These are phyloP conservation scores for Tachysurus fulvidraco DNA, from an alignment of 2,113 vertebrate species.

Conservation along the genomic window DNA sequence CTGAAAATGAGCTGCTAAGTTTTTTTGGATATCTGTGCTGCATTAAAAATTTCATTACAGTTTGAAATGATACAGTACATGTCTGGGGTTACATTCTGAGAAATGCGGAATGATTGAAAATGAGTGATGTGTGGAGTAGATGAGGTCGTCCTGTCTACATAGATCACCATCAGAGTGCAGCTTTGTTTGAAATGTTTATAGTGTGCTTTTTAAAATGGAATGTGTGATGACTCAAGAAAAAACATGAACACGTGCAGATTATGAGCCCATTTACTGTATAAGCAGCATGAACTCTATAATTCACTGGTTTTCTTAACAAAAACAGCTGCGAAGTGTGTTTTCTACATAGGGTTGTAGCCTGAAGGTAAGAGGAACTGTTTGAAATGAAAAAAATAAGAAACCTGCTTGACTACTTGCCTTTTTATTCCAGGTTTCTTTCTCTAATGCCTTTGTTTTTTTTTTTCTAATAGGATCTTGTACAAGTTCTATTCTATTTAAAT, in stretches of 20 bases:
- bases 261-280: slow-evolving; percentile 12
- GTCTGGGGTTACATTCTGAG: slow-evolving; percentile 62
- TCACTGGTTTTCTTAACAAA: slow-evolving; percentile 14
- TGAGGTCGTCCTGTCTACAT: slow-evolving; percentile 54
- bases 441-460: neutral
- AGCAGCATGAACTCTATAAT: slow-evolving; percentile 5
- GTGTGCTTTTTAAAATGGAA: slow-evolving; percentile 34
- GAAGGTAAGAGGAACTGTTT: neutral
- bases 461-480: neutral
- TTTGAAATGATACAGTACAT: slow-evolving; percentile 54
- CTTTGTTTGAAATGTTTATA: slow-evolving; percentile 35
- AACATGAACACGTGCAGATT: slow-evolving; percentile 28
- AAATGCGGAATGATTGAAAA: slow-evolving; percentile 60
- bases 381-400: neutral
- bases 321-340: slow-evolving; percentile 6
- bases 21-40: slow-evolving; percentile 57
- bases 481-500: neutral
- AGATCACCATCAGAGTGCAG: slow-evolving; percentile 49
- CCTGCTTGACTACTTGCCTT: neutral
- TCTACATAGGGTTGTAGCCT: neutral
- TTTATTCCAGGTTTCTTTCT: neutral
- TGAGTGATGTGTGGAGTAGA: slow-evolving; percentile 58
- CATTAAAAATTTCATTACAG: slow-evolving; percentile 70
- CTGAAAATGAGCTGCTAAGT: slow-evolving; percentile 49
- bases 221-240: slow-evolving; percentile 22